These are phyloP conservation scores for Alouatta palliata DNA, from an alignment of 2,113 vertebrate genomes.

Conservation along the genomic window DNA sequence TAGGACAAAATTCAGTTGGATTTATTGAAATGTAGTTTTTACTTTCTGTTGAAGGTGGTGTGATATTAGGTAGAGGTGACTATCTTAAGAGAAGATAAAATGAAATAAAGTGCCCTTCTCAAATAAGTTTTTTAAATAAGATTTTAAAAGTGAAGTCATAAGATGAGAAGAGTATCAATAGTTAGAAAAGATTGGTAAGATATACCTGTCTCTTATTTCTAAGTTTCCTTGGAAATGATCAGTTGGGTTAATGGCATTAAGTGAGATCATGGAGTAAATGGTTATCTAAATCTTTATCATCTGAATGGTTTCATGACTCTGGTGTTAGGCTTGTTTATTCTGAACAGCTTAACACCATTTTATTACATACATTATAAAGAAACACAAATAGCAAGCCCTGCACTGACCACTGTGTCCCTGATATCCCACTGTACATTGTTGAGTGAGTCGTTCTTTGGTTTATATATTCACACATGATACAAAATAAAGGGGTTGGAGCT, in stretches of 20 bases:
- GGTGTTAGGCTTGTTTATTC: constrained; percentile 12
- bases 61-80: background rate
- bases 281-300: background rate
- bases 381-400: background rate
- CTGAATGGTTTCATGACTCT: background rate
- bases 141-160: background rate
- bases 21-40: background rate
- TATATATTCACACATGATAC: background rate
- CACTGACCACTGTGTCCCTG: background rate
- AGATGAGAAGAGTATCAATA: background rate
- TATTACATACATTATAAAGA: background rate
- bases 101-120: background rate
- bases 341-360: background rate
- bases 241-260: background rate
- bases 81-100: constrained; percentile 24
- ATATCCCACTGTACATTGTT: background rate
- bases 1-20: constrained; percentile 4
- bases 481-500: background rate
- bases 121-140: background rate
- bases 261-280: background rate
- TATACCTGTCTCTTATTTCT: background rate
- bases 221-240: constrained; percentile 21
- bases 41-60: background rate
- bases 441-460: background rate
- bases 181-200: background rate